Evolutionary conservation across 2,888 invertebrate species (phyloP).

Genomic region (Clepsis dumicolana): DNA sequence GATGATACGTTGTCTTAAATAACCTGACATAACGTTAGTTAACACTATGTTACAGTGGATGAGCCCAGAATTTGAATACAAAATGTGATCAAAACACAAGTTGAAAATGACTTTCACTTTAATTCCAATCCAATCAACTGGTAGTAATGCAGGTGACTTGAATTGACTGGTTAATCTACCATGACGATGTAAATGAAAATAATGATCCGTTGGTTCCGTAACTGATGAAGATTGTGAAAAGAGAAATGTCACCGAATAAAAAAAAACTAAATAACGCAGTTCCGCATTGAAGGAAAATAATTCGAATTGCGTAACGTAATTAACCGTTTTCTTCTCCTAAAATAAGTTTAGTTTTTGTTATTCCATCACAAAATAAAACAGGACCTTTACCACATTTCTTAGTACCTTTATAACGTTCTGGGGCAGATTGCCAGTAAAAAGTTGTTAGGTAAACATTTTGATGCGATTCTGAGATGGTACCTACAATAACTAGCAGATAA

Average conservation of each 20-base stretch:
- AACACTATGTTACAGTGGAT: not conserved
- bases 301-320: not conserved
- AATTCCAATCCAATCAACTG: not conserved
- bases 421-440: slow-evolving; percentile 11
- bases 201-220: slow-evolving; percentile 3
- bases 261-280: not conserved
- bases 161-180: slow-evolving; percentile 6
- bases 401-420: slow-evolving; percentile 2
- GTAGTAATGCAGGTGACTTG: not conserved
- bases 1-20: slow-evolving; percentile 9
- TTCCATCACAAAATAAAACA: not conserved
- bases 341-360: not conserved
- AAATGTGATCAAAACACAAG: not conserved
- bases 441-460: slow-evolving; percentile 16
- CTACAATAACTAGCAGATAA: slow-evolving; percentile 28
- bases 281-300: not conserved
- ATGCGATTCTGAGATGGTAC: slow-evolving; percentile 17
- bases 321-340: not conserved
- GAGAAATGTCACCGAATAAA: not conserved
- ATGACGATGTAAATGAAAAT: slow-evolving; percentile 12
- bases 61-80: not conserved
- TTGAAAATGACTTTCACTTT: slow-evolving; percentile 10
- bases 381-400: slow-evolving; percentile 1
- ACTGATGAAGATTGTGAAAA: slow-evolving; percentile 1
- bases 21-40: slow-evolving; percentile 7